Evolutionary conservation across 1,140 invertebrate species (phyloP), one percentile per base, ranked within the genome.

Genomic region (Arctopsyche grandis): DNA sequence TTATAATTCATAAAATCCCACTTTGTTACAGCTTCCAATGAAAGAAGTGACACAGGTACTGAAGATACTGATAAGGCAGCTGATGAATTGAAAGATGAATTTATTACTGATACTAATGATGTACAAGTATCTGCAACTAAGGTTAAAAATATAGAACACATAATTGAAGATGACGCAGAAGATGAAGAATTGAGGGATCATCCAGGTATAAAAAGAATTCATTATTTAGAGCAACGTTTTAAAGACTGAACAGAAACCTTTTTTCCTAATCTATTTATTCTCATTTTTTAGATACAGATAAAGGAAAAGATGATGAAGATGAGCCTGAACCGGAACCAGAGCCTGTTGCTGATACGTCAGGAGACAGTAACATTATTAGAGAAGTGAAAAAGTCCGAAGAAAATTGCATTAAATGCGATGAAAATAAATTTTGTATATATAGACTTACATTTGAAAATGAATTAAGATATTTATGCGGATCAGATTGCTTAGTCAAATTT

Each of bases 331-430:
- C 77, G 14, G 79, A 75, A 56, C 63, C 63, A 4, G 69, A 79
- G 63, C 58, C 78, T 77, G 84, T 86, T 78, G 85, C 29, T 4
- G 29, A 38, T 4, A 38, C 29, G 29, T 38, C 29, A 38, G 29
- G 1, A 38, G 29, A 38, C 7, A 7, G 29, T n/a, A n/a, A 86
- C 78, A 85, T 83, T 78, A 79, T 86, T n/a, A 80, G 81, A 69
- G 85, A 85, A 77, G 77, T 83, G 14, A 38, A 38, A 52, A 75
- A 73, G 21, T 56, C 79, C 0, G 24, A 79, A 7, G 81, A 79
- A 16, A 80, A 69, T 5, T 89, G 88, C 82, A 21, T 84, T 3
- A 83, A 86, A 16, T 89, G 88, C 77, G 79, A 83, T 5, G 48
- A 76, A 29, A 80, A 83, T 9, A 83, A 84, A 48, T 26, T 75